Evolutionary conservation across 2,888 invertebrate species (phyloP).

Genomic region (Rotaria sp.): DNA sequence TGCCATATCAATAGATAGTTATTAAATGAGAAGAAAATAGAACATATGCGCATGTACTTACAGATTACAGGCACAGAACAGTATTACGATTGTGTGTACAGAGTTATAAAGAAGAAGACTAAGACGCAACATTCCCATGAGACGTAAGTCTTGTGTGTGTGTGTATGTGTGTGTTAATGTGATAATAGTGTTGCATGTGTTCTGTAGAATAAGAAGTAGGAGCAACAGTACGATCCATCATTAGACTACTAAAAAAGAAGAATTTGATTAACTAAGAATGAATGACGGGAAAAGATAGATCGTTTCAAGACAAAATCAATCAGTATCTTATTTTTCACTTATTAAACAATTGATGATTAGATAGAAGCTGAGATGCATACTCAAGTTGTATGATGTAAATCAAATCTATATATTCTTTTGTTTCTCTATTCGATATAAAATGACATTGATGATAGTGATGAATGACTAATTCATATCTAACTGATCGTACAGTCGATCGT

Average conservation of each 20-base stretch:
- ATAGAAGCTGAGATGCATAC: background rate
- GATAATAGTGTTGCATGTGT: background rate
- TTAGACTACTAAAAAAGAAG: background rate
- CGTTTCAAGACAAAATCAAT: conserved; percentile 7
- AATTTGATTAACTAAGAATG: background rate
- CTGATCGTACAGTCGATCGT: background rate
- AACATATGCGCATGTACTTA: background rate
- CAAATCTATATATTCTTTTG: background rate
- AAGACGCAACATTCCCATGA: background rate
- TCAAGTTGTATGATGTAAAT: background rate
- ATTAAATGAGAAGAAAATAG: background rate
- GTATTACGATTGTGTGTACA: background rate
- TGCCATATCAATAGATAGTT: background rate
- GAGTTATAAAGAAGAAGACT: background rate
- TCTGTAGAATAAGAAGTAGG: background rate
- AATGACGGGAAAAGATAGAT: background rate
- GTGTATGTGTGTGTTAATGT: background rate
- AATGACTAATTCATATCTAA: background rate
- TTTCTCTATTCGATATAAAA: background rate
- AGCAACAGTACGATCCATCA: background rate
- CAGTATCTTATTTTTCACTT: background rate
- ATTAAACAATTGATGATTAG: background rate
- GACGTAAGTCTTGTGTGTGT: background rate
- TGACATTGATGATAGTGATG: background rate
- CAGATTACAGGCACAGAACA: background rate